Evolutionary conservation across 2,113 vertebrate species (phyloP).

Genomic region (Phrynosoma platyrhinos): DNA sequence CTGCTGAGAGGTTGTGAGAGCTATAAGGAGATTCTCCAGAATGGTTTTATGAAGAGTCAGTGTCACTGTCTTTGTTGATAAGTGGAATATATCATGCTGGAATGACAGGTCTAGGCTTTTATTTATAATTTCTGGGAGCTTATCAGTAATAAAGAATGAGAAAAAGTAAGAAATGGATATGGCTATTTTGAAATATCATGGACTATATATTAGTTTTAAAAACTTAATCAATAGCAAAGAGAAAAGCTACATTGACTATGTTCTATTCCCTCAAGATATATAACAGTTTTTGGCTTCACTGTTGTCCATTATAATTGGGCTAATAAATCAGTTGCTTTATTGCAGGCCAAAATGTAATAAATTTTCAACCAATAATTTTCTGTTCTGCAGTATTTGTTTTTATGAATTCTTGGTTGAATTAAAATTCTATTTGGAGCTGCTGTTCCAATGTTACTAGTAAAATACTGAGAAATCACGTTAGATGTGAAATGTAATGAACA

Average conservation of each 20-base stretch:
- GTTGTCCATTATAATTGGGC: not conserved
- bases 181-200: no score
- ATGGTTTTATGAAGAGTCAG: not conserved
- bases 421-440: not conserved
- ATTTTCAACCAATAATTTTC: not conserved
- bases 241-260: no score
- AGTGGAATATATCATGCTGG: no score
- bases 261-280: no score
- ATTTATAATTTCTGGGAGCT: not conserved
- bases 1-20: not conserved
- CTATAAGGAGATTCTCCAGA: not conserved
- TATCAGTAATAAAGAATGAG: not conserved
- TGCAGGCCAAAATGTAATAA: not conserved
- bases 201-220: no score
- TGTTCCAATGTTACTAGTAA: not conserved
- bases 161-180: not conserved
- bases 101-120: not conserved
- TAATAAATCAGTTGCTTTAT: not conserved
- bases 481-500: not conserved
- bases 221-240: no score
- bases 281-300: not conserved
- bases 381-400: not conserved
- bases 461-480: not conserved
- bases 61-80: not conserved
- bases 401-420: not conserved